Base-by-base conservation (phyloP, 92 coral and sea anemone species). In the Siderastrea radians region DNA sequence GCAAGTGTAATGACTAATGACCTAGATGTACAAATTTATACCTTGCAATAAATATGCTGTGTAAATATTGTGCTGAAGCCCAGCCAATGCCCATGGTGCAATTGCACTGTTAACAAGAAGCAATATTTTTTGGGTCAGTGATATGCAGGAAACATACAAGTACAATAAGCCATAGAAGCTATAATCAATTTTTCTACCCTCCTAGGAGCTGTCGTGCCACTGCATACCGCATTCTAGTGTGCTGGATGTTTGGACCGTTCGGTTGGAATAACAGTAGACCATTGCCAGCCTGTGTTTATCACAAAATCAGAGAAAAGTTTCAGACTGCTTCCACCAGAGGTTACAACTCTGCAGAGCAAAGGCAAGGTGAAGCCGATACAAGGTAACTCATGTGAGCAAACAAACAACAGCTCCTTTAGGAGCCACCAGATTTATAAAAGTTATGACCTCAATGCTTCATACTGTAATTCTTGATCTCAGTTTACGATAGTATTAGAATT, bases 181-280 rank as follows among this genome's bases (percentile, higher is more conserved):
- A 38, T 81, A 16, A 81, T 12, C 10, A 43, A 68, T 81, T 38
- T 81, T 66, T 78, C 60, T 79, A 16, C 50, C 15, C 43, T 77
- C 54, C 60, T 58, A 88, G 87, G 82, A 72, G 81, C 91, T 66
- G 47, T 49, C 64, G 91, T 26, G 87, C 91, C 62, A 64, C 87
- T 80, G 91, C 86, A 59, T 87, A 87, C 82, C 76, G 82, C 80
- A 81, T 72, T 26, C 76, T 88, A 71, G 91, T 81, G 75, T 81
- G 76, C 47, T 88, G 91, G 87, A 80, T 87, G 49, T 80, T 87
- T 81, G 87, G 87, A 50, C 81, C 81, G 16, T 87, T 87, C 4
- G 91, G 91, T 4, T 87, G 87, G 91, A 72, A 81, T 53, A 73
- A 68, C 59, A 72, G 71, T 0, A 87, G 91, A 81, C 87, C 87